Conservation (phyloP, 2,888 invertebrate genomes). For the Hermaeophaga mercurialis region DNA sequence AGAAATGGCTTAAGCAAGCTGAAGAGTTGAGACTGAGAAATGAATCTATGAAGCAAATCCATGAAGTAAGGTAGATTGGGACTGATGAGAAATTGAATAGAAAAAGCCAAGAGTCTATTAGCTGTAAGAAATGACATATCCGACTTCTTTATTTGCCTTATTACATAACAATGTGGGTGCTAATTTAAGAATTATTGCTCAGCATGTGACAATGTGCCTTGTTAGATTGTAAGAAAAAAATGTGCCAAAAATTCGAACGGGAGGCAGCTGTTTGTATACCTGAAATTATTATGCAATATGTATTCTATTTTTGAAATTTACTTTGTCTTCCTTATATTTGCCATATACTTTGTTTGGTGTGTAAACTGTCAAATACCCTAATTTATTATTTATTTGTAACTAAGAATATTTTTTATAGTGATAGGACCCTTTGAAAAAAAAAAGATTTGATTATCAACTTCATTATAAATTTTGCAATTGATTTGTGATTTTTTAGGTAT, state of each 20-base stretch:
- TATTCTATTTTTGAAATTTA: constrained; percentile 28
- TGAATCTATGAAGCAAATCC: constrained; percentile 50
- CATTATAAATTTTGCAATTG: constrained; percentile 35
- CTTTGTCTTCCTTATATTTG: constrained; percentile 41
- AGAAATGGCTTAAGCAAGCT: constrained; percentile 65
- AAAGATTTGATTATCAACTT: constrained; percentile 10
- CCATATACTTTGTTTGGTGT: constrained; percentile 32
- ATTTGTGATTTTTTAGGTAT: constrained; percentile 37
- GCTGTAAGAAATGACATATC: constrained; percentile 26
- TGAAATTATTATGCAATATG: constrained; percentile 37
- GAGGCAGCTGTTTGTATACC: constrained; percentile 41
- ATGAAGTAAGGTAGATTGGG: constrained; percentile 46
- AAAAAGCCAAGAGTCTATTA: constrained; percentile 35
- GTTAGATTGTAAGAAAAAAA: constrained; percentile 42
- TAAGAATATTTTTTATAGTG: constrained; percentile 25
- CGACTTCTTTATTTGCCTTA: constrained; percentile 45
- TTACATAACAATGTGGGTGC: constrained; percentile 43
- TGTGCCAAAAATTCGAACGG: constrained; percentile 47
- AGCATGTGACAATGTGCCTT: constrained; percentile 47
- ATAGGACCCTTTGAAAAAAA: constrained; percentile 3
- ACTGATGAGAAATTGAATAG: neutral
- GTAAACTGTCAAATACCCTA: constrained; percentile 33
- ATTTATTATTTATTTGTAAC: constrained; percentile 41
- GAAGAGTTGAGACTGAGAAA: constrained; percentile 53
- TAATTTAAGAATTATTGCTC: constrained; percentile 43